These are phyloP conservation scores for Stegostoma tigrinum DNA, from an alignment of 2,113 vertebrate genomes.

Conservation along the genomic window DNA sequence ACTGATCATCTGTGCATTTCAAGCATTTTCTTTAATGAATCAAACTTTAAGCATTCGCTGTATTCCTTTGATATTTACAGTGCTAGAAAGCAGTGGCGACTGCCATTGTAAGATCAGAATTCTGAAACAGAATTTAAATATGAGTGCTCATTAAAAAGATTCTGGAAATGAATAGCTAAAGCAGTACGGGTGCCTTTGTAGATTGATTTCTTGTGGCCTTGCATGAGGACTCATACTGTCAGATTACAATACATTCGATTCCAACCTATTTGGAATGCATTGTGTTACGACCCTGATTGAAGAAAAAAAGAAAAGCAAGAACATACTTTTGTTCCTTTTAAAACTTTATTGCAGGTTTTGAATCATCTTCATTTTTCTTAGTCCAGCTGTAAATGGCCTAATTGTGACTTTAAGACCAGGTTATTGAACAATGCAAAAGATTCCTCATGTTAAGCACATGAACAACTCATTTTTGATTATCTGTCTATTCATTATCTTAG, in stretches of 20 bases:
- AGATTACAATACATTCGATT: not conserved
- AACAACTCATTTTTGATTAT: not conserved
- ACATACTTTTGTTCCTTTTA: not conserved
- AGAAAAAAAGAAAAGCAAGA: not conserved
- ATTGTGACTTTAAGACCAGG: constrained; percentile 28
- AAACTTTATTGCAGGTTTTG: constrained; percentile 15
- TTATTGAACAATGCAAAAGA: constrained; percentile 28
- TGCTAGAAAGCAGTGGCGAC: not conserved
- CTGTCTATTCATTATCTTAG: not conserved
- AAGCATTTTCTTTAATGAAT: not conserved
- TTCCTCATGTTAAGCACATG: constrained; percentile 17
- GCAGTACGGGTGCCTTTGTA: not conserved
- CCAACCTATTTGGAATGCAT: not conserved
- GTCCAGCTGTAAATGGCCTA: not conserved
- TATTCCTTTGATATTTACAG: not conserved
- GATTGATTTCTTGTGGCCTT: not conserved
- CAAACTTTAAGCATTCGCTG: not conserved
- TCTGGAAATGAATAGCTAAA: not conserved
- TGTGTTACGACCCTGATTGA: not conserved
- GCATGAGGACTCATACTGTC: not conserved
- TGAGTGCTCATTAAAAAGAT: not conserved
- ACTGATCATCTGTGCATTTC: not conserved
- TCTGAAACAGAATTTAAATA: not conserved
- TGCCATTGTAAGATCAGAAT: not conserved
- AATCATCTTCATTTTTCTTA: not conserved